These are phyloP conservation scores for Gouania willdenowi DNA, from an alignment of 2,797 vertebrate species.

Conservation along the genomic window DNA sequence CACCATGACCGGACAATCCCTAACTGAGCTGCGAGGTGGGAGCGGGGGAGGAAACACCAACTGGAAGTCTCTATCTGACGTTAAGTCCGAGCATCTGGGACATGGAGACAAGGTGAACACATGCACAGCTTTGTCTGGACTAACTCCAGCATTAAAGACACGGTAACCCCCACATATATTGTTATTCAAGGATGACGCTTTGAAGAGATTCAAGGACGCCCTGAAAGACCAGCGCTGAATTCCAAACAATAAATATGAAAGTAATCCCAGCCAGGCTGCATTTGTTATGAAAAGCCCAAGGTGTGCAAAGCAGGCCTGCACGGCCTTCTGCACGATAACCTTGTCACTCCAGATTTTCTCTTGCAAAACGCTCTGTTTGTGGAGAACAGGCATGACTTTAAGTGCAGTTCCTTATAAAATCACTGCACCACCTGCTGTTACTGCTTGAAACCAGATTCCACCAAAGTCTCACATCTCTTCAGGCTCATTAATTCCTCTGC, in stretches of 20 bases:
- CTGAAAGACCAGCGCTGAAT: constrained; percentile 21
- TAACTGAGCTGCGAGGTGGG: constrained; percentile 82
- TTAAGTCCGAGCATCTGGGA: constrained; percentile 90
- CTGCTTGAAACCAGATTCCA: constrained; percentile 5
- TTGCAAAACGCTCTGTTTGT: constrained; percentile 2
- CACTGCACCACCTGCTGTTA: constrained; percentile 4
- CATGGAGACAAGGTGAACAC: constrained; percentile 91
- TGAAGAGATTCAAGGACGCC: constrained; percentile 36
- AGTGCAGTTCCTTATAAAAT: constrained; percentile 30
- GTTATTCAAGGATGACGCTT: constrained; percentile 36
- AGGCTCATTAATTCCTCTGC: constrained; percentile 47
- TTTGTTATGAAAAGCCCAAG: constrained; percentile 4
- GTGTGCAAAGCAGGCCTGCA: not conserved
- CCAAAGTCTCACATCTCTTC: constrained; percentile 14
- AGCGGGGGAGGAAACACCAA: constrained; percentile 69
- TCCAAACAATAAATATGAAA: constrained; percentile 28
- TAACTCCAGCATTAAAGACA: constrained; percentile 3
- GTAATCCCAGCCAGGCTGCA: constrained; percentile 1
- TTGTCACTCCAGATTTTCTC: constrained; percentile 11
- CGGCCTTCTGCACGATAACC: constrained; percentile 2
- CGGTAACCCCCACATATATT: constrained; percentile 12
- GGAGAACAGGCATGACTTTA: constrained; percentile 12
- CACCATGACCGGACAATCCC: constrained; percentile 81
- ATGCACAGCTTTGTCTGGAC: constrained; percentile 3
- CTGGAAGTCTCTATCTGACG: constrained; percentile 90